A percentile compares a stretch with the other conserved stretches of the same genome.
phyloP scores from a whole-genome alignment of 2,113 vertebrate genomes.

The Bos taurus region ARS-UCD2.0 NC_037351.1:4004501-4005000 shows the following conservation, averaged over 20 bases:
- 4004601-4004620: neutral
- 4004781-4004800: slow-evolving; percentile 95
- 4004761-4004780: slow-evolving; percentile 98
- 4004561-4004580: neutral
- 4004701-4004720: slow-evolving; percentile 98
- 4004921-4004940: neutral
- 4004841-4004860: neutral
- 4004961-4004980: neutral
- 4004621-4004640: accelerated
- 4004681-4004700: slow-evolving; percentile 94
- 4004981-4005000: neutral
- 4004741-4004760: slow-evolving; percentile 91
- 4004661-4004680: slow-evolving; percentile 89
- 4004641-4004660: accelerated
- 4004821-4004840: slow-evolving; percentile 83
- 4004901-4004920: neutral
- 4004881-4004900: neutral
- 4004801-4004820: slow-evolving; percentile 97
- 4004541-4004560: accelerated
- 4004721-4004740: slow-evolving; percentile 94
- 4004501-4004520: neutral
- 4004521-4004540: accelerated
- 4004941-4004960: neutral
- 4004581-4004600: neutral
- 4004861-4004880: too few species aligned